Percentiles rank a stretch among this genome's conserved stretches.
Conservation (phyloP, 2,888 invertebrate species). For the Epinotia nisella region DNA sequence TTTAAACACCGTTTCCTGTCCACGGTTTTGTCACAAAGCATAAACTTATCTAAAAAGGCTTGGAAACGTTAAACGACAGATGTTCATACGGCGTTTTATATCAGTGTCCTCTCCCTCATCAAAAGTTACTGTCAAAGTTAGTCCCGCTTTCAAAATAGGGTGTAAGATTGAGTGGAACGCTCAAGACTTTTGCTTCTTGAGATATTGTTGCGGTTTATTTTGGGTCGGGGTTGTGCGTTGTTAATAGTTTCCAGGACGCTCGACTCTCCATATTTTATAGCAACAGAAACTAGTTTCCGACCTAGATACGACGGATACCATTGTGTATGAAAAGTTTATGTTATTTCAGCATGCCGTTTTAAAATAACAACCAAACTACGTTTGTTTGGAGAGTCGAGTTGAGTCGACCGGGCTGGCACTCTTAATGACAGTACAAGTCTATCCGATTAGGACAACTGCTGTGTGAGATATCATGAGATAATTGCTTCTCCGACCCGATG, state of each 20-base stretch:
- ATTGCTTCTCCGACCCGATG: too few species aligned
- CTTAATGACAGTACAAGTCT: background rate
- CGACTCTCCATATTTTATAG: too few species aligned
- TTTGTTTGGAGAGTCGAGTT: too few species aligned
- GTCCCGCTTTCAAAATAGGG: conserved; percentile 23
- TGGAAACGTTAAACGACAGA: background rate
- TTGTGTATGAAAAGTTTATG: too few species aligned
- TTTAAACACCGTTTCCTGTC: conserved; percentile 66
- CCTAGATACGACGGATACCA: too few species aligned
- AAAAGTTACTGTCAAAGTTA: conserved; percentile 21
- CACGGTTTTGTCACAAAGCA: conserved; percentile 55
- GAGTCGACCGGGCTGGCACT: too few species aligned
- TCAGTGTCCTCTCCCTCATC: background rate
- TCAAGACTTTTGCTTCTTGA: conserved; percentile 4
- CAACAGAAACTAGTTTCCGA: too few species aligned
- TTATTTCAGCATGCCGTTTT: too few species aligned
- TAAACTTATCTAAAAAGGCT: conserved; percentile 11
- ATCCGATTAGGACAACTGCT: too few species aligned
- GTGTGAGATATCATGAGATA: too few species aligned
- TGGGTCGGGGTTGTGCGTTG: conserved; percentile 39
- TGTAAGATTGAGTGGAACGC: conserved; percentile 25
- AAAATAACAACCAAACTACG: too few species aligned
- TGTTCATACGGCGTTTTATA: conserved; percentile 5
- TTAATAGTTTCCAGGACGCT: too few species aligned
- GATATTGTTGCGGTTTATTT: conserved; percentile 37